Percentiles rank a stretch among this genome's conserved stretches.
These are phyloP conservation scores for Eupithecia vulgata DNA, from an alignment of 2,888 invertebrate species.

Conservation along the genomic window DNA sequence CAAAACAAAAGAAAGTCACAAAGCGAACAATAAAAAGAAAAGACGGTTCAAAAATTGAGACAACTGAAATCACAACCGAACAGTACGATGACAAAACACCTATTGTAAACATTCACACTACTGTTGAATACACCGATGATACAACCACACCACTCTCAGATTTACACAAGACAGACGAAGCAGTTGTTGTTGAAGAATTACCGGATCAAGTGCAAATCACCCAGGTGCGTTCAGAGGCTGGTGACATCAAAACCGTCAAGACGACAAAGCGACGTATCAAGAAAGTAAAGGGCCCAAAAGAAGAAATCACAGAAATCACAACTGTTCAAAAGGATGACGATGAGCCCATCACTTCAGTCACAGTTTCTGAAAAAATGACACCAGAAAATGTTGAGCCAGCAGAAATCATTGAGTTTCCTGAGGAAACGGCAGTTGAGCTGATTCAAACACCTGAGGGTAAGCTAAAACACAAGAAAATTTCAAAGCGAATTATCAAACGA, in stretches of 20 bases:
- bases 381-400: neutral
- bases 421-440: conserved; percentile 45
- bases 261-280: conserved; percentile 55
- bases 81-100: conserved; percentile 58
- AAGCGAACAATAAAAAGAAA: conserved; percentile 54
- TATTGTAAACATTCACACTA: conserved; percentile 41
- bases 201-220: conserved; percentile 44
- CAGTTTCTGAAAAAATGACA: conserved; percentile 54
- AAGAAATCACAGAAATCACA: conserved; percentile 45
- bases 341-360: conserved; percentile 33
- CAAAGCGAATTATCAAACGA: conserved; percentile 20
- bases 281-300: conserved; percentile 42
- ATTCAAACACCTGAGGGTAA: conserved; percentile 49
- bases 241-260: conserved; percentile 54
- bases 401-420: conserved; percentile 50
- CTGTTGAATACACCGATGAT: conserved; percentile 55
- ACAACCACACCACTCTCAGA: conserved; percentile 33
- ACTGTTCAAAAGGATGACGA: conserved; percentile 33
- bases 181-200: conserved; percentile 46
- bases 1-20: conserved; percentile 23
- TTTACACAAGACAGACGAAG: conserved; percentile 45
- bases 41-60: conserved; percentile 58
- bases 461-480: conserved; percentile 51
- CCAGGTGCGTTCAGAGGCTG: conserved; percentile 41
- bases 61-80: conserved; percentile 56